Evolutionary conservation across 2,888 invertebrate genomes (phyloP), one percentile per base, ranked within the genome.

Genomic region (Drosophila ochracea): DNA sequence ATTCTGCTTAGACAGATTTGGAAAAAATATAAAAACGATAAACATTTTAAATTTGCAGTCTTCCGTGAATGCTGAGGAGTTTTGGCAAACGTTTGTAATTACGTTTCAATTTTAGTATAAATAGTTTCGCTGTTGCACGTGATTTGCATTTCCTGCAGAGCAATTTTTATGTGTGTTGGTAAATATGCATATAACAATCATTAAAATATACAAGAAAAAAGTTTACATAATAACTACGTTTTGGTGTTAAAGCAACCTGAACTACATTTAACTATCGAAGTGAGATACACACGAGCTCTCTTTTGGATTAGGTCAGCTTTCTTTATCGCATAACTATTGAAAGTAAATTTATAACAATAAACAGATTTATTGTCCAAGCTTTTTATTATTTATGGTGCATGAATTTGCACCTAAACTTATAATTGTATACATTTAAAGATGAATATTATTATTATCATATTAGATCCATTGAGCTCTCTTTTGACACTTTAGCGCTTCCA

Each of bases 1-100:
- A 30, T 60, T 60, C 60, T 37, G 71, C 37, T 25, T 16, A 47
- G 30, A 25, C 21, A n/a, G 4, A 59, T 55, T 71, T 35, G 41
- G 11, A 35, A 33, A 53, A 47, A 28, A 47, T 25, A 33, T 68
- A 39, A 39, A 19, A 28, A 35, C 33, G n/a, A 63, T 33, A 59
- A 39, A 69, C 35, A 39, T 21, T 47, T 60, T 70, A 7, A 37
- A 30, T 19, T 47, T 28, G n/a, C 21, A 13, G 41, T 21, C 33
- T 31, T 52, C 37, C 61, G 50, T 39, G 31, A 43, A 41, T 25
- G 19, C 19, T 50, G 25, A 9, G 13, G 58, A 35, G 25, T 25
- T 41, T 43, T n/a, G 68, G 31, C 10, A 69, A 57, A 41, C 41
- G 41, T 43, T 57, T 35, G 69, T 50, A 25, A 69, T 58, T 41